phyloP scores from a whole-genome alignment of 2,888 invertebrate species.

The Brachypterus glaber region DNA sequence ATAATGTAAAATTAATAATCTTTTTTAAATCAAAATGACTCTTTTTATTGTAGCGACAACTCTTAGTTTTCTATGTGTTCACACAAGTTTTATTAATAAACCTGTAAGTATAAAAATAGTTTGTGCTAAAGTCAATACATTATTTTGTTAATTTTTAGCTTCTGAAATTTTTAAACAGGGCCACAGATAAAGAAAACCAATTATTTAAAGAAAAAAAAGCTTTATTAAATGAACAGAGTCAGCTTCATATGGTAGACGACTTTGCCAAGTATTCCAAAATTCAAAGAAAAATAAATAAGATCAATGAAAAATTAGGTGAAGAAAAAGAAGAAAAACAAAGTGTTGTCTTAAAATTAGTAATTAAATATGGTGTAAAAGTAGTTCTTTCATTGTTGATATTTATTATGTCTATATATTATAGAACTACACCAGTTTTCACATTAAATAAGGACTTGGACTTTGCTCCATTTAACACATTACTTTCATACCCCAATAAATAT shows the following conservation, averaged over 20 bases:
- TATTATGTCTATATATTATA: conserved; percentile 38
- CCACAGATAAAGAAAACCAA: conserved; percentile 41
- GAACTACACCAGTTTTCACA: conserved; percentile 41
- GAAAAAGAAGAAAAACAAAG: conserved; percentile 23
- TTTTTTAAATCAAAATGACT: too few species aligned
- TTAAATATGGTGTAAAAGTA: conserved; percentile 38
- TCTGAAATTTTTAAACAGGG: conserved; percentile 42
- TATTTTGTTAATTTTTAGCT: conserved; percentile 38
- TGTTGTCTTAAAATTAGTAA: conserved; percentile 24
- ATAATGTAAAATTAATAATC: too few species aligned
- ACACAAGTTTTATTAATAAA: too few species aligned
- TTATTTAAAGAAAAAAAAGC: conserved; percentile 39
- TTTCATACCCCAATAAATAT: conserved; percentile 44
- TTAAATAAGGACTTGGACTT: conserved; percentile 40
- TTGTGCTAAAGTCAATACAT: too few species aligned
- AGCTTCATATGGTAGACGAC: conserved; percentile 48
- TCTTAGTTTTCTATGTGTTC: too few species aligned
- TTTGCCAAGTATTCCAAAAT: conserved; percentile 52
- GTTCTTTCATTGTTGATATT: conserved; percentile 36
- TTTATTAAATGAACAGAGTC: conserved; percentile 43
- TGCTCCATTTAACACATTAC: conserved; percentile 40
- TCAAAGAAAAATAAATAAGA: conserved; percentile 47
- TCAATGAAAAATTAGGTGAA: conserved; percentile 44
- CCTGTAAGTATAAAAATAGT: too few species aligned
- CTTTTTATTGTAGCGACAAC: too few species aligned